Percentiles rank a stretch among this genome's conserved stretches.
phyloP scores from a whole-genome alignment of 2,888 invertebrate species.

The Cistogaster globosa region DNA sequence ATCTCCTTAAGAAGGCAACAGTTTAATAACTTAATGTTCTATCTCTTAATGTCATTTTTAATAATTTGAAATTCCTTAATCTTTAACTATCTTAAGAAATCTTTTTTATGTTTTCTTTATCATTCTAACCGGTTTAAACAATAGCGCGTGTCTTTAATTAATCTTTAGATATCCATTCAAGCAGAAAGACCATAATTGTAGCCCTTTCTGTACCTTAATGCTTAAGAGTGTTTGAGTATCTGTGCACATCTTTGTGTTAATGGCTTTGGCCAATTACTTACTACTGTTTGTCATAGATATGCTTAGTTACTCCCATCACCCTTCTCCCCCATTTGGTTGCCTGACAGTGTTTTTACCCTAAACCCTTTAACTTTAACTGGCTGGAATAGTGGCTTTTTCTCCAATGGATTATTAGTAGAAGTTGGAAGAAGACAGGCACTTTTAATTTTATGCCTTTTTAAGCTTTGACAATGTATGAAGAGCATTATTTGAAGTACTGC shows the following conservation, averaged over 20 bases:
- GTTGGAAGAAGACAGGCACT: constrained; percentile 37
- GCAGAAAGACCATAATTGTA: constrained; percentile 46
- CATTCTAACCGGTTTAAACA: constrained; percentile 34
- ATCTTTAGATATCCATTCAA: constrained; percentile 71
- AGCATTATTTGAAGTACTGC: constrained; percentile 41
- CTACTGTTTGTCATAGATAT: constrained; percentile 45
- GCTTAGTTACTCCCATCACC: neutral
- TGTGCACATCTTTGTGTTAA: constrained; percentile 13
- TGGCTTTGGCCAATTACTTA: constrained; percentile 18
- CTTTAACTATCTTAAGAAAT: constrained; percentile 6
- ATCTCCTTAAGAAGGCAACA: neutral
- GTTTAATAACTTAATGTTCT: neutral
- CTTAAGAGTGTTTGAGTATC: neutral
- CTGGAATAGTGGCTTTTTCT: neutral
- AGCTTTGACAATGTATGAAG: constrained; percentile 55
- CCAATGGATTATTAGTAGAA: neutral
- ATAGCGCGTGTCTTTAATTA: constrained; percentile 79
- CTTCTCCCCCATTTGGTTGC: neutral
- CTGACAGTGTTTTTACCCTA: neutral
- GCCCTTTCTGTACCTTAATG: constrained; percentile 6
- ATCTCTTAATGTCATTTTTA: constrained; percentile 49
- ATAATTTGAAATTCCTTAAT: constrained; percentile 53
- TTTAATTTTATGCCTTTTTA: constrained; percentile 64
- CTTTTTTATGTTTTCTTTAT: neutral
- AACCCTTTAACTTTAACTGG: constrained; percentile 18